A percentile compares a stretch with the other conserved stretches of the same genome.
These are phyloP conservation scores for Montipora cactus DNA, from an alignment of 64 coral and sea anemone genomes.

Conservation along the genomic window DNA sequence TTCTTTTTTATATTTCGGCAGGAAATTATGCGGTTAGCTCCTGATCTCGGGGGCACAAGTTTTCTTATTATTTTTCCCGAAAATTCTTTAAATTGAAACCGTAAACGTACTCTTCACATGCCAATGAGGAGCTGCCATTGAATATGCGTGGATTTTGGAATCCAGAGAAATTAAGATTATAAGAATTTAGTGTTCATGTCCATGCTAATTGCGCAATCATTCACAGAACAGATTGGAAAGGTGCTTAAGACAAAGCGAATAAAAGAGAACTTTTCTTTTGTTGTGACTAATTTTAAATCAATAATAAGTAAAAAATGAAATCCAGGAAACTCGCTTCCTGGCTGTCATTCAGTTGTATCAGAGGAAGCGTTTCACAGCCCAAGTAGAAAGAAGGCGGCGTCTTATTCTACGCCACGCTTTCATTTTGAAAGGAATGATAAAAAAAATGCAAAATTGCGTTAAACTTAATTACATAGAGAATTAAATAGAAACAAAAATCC, in stretches of 20 bases:
- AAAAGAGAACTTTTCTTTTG: constrained; percentile 12
- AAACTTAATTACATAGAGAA: background rate
- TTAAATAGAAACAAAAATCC: background rate
- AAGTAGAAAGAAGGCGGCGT: background rate
- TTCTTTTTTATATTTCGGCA: too few species aligned
- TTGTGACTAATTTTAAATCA: constrained; percentile 9
- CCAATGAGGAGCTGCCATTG: background rate
- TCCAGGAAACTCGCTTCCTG: background rate
- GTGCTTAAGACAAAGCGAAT: constrained; percentile 3
- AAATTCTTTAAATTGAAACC: constrained; percentile 15
- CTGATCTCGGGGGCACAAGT: background rate
- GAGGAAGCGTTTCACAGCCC: background rate
- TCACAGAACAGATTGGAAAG: constrained; percentile 15
- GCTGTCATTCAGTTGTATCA: constrained; percentile 38
- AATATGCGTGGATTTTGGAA: background rate
- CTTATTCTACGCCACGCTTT: background rate
- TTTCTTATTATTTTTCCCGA: background rate
- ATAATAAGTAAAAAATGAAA: constrained; percentile 30
- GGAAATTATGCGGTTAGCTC: too few species aligned
- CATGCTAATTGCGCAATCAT: constrained; percentile 17
- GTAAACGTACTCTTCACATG: constrained; percentile 1
- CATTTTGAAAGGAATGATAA: background rate
- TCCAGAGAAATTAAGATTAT: constrained; percentile 8
- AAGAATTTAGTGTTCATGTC: background rate
- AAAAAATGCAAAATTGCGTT: background rate